Base-by-base conservation (phyloP, 2,113 vertebrate genomes). In the Ptychochromis oligacanthus region DNA sequence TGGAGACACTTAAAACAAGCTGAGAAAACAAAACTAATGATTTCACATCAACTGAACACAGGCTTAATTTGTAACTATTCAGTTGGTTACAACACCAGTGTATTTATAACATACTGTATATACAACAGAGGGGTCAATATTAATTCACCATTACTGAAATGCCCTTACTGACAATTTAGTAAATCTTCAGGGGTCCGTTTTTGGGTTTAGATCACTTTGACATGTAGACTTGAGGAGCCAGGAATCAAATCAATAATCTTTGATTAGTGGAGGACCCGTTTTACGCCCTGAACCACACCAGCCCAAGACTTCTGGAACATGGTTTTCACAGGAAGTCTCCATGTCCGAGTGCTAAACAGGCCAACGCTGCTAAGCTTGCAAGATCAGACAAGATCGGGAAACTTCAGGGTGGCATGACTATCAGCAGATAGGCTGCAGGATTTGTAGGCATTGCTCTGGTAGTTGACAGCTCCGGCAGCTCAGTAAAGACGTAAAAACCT, bases 1-100 rank as follows among this genome's bases (percentile, higher is more conserved):
- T 34, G 49, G 56, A 75, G 76, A 84, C 79, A 75, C 36, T 79
- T 62, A 4, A 20, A 17, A 75, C 40, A 34, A 88, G 55, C 70
- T 75, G 72, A 76, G 75, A 57, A 74, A 88, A 88, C 60, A 75
- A 57, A 56, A 22, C 20, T 59, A 56, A 83, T 77, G 18, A 83
- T 15, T 22, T 26, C 28, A 43, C 26, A 58, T 18, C 61, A 84
- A 56, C 22, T 12, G 15, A 7, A 74, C 52, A 20, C 70, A 22
- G n/a, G 28, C 24, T 56, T 61, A 5, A 46, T 78, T 81, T 56
- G 14, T n/a, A 64, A 52, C 36, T 54, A 8, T 77, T 61, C 14
- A 64, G 15, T 40, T 59, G 59, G 82, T 24, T 75, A 57, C 11
- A 67, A 12, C 46, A n/a, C 52, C 31, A 65, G 34, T 7, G 74